A percentile compares a stretch with the other conserved stretches of the same genome.
Conservation (phyloP, 2,888 invertebrate species). For the Ormyrus labotus region DNA sequence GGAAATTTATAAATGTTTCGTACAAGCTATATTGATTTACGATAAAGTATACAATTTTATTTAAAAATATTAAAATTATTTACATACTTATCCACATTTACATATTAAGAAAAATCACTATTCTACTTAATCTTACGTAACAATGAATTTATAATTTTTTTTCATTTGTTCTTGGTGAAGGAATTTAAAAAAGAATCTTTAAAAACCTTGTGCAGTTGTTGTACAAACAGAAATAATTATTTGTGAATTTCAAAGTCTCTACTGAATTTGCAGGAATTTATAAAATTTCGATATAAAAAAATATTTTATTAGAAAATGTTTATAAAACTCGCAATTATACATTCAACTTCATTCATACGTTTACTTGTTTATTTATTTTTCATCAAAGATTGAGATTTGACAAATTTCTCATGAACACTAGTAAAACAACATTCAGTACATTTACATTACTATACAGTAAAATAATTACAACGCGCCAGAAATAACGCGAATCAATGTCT, state of each 20-base stretch:
- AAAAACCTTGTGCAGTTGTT: constrained; percentile 38
- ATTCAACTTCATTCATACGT: constrained; percentile 30
- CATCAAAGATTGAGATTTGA: constrained; percentile 21
- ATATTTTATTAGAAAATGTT: constrained; percentile 38
- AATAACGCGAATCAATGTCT: constrained; percentile 24
- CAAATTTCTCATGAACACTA: neutral
- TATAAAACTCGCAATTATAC: constrained; percentile 29
- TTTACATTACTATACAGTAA: constrained; percentile 50
- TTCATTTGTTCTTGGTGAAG: constrained; percentile 12
- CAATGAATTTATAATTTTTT: constrained; percentile 17
- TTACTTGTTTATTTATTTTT: constrained; percentile 20
- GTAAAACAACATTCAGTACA: constrained; percentile 12
- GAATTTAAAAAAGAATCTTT: constrained; percentile 10
- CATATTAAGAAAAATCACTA: constrained; percentile 19
- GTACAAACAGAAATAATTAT: constrained; percentile 46
- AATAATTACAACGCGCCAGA: constrained; percentile 49
- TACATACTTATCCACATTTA: constrained; percentile 40
- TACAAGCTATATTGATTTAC: neutral
- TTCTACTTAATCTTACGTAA: constrained; percentile 18
- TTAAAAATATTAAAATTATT: constrained; percentile 39
- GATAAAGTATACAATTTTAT: constrained; percentile 30
- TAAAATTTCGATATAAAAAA: neutral
- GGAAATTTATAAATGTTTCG: too few relatives aligned
- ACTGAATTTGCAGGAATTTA: constrained; percentile 25
- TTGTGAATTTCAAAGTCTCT: constrained; percentile 32